Percentiles rank a stretch among this genome's conserved stretches.
phyloP scores from a whole-genome alignment of 1,140 invertebrate species.

The Metopolophium dirhodum region DNA sequence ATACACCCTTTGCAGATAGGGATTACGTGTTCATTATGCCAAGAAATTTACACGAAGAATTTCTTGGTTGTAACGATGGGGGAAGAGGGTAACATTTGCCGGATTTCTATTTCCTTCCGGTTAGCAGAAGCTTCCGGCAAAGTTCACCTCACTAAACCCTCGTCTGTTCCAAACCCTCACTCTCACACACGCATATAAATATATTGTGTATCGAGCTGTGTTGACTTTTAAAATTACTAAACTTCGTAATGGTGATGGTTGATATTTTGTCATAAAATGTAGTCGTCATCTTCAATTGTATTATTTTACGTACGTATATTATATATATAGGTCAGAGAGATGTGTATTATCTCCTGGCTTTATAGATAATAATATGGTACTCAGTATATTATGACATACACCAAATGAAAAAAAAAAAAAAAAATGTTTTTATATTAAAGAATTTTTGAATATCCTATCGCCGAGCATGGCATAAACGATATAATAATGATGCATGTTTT shows the following conservation, averaged over 20 bases:
- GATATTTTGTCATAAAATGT: not conserved
- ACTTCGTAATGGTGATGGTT: not conserved
- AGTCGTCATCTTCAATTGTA: slow-evolving; percentile 6
- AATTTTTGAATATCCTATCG: not conserved
- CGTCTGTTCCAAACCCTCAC: not conserved
- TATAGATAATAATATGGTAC: not conserved
- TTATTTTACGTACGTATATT: not conserved
- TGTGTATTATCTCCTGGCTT: not conserved
- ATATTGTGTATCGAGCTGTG: slow-evolving; percentile 54
- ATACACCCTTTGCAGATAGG: slow-evolving; percentile 35
- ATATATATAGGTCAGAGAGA: not conserved
- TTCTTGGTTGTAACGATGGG: not conserved
- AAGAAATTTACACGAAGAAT: slow-evolving; percentile 46
- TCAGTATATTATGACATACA: not conserved
- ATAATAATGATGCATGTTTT: not conserved
- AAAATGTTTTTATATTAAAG: not conserved
- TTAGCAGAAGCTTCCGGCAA: slow-evolving; percentile 2
- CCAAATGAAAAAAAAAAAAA: not conserved
- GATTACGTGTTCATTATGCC: slow-evolving; percentile 43
- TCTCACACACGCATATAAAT: not conserved
- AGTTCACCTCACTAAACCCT: slow-evolving; percentile 43
- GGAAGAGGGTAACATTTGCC: not conserved
- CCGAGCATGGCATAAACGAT: not conserved
- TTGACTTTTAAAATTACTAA: slow-evolving; percentile 32
- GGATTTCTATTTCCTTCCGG: slow-evolving; percentile 46